phyloP scores from a whole-genome alignment of 2,797 vertebrate genomes.

The Gila robusta region DNA sequence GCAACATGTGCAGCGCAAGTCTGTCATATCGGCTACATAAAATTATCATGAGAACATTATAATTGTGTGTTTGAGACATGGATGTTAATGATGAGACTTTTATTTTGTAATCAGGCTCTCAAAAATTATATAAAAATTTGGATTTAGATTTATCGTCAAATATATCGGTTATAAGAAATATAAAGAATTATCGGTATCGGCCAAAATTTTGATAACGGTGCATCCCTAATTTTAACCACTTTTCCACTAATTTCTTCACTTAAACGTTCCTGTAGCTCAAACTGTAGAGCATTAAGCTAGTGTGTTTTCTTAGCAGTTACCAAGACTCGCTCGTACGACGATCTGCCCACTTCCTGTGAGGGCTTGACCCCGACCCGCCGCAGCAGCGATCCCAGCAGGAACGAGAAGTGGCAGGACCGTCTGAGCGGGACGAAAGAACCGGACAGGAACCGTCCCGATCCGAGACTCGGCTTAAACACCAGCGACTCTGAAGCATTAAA shows the following conservation, averaged over 20 bases:
- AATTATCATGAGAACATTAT: no score
- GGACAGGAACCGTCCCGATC: slow-evolving; percentile 51
- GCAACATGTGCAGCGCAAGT: no score
- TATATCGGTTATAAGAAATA: no score
- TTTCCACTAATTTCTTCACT: not conserved
- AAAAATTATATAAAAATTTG: no score
- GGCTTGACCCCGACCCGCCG: slow-evolving; percentile 86
- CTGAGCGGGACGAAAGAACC: slow-evolving; percentile 85
- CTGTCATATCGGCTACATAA: no score
- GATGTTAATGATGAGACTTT: no score
- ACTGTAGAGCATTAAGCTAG: not conserved
- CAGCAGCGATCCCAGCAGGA: slow-evolving; percentile 94
- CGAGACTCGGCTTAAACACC: slow-evolving; percentile 31
- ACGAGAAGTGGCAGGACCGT: slow-evolving; percentile 96
- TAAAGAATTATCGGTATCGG: no score
- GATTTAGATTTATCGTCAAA: no score
- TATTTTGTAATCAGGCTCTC: no score
- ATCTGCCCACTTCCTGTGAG: slow-evolving; percentile 90
- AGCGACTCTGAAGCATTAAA: slow-evolving; percentile 46
- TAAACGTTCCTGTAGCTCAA: not conserved
- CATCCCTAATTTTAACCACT: no score
- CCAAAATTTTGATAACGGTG: no score
- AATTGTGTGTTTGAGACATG: no score
- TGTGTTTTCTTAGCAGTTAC: slow-evolving; percentile 74
- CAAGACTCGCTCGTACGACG: slow-evolving; percentile 98